Conservation (phyloP, 2,888 invertebrate genomes). For the Hypselothyrea guttata region DNA sequence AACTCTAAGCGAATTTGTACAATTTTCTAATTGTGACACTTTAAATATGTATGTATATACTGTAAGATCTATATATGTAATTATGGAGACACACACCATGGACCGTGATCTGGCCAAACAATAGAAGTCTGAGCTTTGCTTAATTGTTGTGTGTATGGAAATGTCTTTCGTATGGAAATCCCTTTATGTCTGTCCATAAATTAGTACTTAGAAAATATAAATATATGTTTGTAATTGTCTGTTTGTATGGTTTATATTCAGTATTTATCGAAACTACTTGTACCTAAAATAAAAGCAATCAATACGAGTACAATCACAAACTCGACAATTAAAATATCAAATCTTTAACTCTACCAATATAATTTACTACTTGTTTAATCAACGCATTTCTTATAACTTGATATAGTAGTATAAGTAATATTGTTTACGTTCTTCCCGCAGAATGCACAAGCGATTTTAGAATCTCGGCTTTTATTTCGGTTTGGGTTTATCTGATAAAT, state of each 20-base stretch:
- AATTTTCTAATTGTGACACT: not conserved
- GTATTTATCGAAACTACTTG: constrained; percentile 24
- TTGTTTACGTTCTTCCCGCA: constrained; percentile 27
- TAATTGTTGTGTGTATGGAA: not conserved
- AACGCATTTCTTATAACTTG: constrained; percentile 28
- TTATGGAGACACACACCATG: not conserved
- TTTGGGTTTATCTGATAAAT: constrained; percentile 8
- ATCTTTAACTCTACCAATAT: constrained; percentile 37
- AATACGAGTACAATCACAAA: constrained; percentile 35
- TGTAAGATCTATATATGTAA: not conserved
- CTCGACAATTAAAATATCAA: constrained; percentile 30
- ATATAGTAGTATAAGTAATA: constrained; percentile 8
- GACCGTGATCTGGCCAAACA: not conserved
- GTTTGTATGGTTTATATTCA: not conserved
- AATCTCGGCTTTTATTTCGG: constrained; percentile 8
- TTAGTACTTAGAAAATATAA: constrained; percentile 16
- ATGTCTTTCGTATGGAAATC: constrained; percentile 8
- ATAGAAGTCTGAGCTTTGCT: not conserved
- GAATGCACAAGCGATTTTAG: constrained; percentile 20
- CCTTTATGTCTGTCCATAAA: constrained; percentile 15
- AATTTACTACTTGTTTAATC: constrained; percentile 27
- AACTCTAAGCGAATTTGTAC: constrained; percentile 9
- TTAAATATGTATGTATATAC: no score
- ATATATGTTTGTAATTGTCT: constrained; percentile 1
- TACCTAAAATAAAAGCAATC: constrained; percentile 35